These are phyloP conservation scores for Neostethus bicornis DNA, from an alignment of 2,797 vertebrate species.

Conservation along the genomic window DNA sequence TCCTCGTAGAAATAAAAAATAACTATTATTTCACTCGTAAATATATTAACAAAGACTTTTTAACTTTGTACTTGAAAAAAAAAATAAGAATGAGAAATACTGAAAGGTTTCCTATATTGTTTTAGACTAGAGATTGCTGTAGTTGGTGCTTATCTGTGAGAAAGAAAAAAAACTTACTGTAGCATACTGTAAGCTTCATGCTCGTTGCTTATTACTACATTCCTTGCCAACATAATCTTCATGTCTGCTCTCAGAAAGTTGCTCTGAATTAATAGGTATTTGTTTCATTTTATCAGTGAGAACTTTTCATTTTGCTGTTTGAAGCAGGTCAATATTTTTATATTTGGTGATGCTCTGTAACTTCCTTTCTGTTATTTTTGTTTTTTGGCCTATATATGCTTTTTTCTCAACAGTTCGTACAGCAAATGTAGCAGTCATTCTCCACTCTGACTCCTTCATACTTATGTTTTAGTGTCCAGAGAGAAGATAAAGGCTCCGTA, in stretches of 20 bases:
- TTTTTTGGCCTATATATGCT: constrained; percentile 84
- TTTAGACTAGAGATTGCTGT: constrained; percentile 99
- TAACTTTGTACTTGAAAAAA: constrained; percentile 99
- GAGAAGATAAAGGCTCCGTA: constrained; percentile 90
- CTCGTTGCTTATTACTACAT: constrained; percentile 85
- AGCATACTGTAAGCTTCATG: constrained; percentile 85
- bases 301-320: constrained; percentile 89
- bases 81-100: constrained; percentile 82
- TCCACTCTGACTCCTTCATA: constrained; percentile 80
- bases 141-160: constrained; percentile 99
- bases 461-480: constrained; percentile 91
- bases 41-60: constrained; percentile 98
- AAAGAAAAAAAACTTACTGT: constrained; percentile 88
- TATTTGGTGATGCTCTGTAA: constrained; percentile 84
- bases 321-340: constrained; percentile 72
- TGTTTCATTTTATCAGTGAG: constrained; percentile 86
- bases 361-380: constrained; percentile 91
- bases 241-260: constrained; percentile 71
- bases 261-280: constrained; percentile 73
- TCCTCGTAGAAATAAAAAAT: constrained; percentile 89
- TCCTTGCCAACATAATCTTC: constrained; percentile 85
- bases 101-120: constrained; percentile 94
- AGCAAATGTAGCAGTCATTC: constrained; percentile 95
- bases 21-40: constrained; percentile 95
- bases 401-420: constrained; percentile 88